Percentiles rank a stretch among this genome's conserved stretches.
Evolutionary conservation across 2,888 invertebrate genomes (phyloP).

Genomic region (Acleris holmiana): DNA sequence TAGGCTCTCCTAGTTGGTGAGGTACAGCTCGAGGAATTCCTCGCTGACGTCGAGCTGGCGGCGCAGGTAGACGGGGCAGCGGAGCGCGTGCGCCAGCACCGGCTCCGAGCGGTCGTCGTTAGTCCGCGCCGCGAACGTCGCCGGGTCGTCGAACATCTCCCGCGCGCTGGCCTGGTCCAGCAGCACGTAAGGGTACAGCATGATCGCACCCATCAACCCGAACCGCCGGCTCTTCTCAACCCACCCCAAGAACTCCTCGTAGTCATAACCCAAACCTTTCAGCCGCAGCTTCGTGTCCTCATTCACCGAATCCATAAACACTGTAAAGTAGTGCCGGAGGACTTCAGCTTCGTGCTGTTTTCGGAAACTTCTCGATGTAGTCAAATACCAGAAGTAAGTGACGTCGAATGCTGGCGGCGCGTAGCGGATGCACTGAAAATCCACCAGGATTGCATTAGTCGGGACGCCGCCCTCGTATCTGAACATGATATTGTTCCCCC

Average conservation of each 20-base stretch:
- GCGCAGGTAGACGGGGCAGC: constrained; percentile 2
- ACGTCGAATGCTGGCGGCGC: constrained; percentile 72
- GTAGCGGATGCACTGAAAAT: constrained; percentile 69
- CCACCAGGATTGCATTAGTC: constrained; percentile 60
- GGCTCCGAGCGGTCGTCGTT: constrained; percentile 23
- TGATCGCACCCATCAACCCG: constrained; percentile 38
- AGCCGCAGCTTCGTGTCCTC: constrained; percentile 50
- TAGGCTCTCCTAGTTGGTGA: not conserved
- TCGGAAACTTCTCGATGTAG: constrained; percentile 59
- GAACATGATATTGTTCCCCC: constrained; percentile 73
- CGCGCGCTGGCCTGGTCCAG: constrained; percentile 21
- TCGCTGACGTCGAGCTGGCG: constrained; percentile 14
- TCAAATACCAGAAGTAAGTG: constrained; percentile 59
- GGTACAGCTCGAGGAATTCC: constrained; percentile 26
- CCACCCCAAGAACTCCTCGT: constrained; percentile 39
- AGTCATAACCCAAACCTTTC: constrained; percentile 40
- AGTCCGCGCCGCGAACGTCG: constrained; percentile 11
- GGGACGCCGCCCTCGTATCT: constrained; percentile 57
- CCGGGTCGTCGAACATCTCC: constrained; percentile 21
- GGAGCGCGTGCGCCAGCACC: constrained; percentile 26
- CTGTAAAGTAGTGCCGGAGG: constrained; percentile 43
- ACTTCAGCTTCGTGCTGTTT: constrained; percentile 50
- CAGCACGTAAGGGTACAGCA: constrained; percentile 22
- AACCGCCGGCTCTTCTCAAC: constrained; percentile 44
- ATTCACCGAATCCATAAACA: constrained; percentile 52